Base-by-base conservation (phyloP, 2,113 vertebrate species). In the Megaleporinus macrocephalus region DNA sequence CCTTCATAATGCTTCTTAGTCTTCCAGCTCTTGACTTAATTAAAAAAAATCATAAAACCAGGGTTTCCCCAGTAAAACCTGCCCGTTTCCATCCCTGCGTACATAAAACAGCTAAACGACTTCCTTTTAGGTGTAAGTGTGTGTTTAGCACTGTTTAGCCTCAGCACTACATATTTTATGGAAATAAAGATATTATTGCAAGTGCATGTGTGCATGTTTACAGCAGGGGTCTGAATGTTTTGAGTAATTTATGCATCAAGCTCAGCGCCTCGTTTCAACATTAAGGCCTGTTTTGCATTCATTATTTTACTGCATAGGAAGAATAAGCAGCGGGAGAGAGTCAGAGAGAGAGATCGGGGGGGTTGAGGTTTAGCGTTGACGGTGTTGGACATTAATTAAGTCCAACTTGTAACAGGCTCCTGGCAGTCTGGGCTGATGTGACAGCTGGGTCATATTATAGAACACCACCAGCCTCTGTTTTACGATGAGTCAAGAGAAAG, bases 361-460 rank as follows among this genome's bases (percentile, higher is more conserved):
- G 63, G 73, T 76, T 62, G 81, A 81, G 81, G 75, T 74, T 84
- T 78, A 73, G 84, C 73, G 70, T 73, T 83, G 49, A 65, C 11
- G 29, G 86, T 49, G 76, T 75, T 63, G 82, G 86, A 84, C 83
- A 85, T 81, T 80, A 91, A 90, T 91, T 85, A 90, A 87, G 79
- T 63, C 80, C 83, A 83, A 74, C 75, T 85, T 81, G 22, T 5
- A 27, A 84, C 71, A 83, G 87, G 81, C 76, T 88, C 81, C 86
- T 85, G 78, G 80, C 72, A 84, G 85, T 88, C 86, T 80, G 76
- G 66, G 87, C 90, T 86, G 89, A 87, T 85, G 57, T 79, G 79
- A 86, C 87, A 90, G 83, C 82, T 89, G 85, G 73, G 36, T 76
- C 55, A 78, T 80, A 86, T 89, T 87, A 86, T 74, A 29, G 71